These are phyloP conservation scores for Dendrophyllia cribrosa DNA, from an alignment of 64 coral and sea anemone genomes.

Conservation along the genomic window DNA sequence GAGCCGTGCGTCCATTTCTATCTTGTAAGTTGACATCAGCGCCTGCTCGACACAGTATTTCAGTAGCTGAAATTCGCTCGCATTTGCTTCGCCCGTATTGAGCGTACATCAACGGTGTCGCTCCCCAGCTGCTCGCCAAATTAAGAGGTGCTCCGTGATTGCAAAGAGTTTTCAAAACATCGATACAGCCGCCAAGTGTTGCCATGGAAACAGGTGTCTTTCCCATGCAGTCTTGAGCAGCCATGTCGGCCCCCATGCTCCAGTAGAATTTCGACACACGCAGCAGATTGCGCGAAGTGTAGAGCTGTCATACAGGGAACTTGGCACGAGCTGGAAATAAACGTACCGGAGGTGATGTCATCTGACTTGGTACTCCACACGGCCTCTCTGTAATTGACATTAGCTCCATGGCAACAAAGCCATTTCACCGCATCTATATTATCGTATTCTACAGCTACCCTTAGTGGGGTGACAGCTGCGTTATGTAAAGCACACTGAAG, in stretches of 20 bases:
- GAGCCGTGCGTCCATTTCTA: slow-evolving; percentile 59
- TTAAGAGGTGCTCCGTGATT: slow-evolving; percentile 44
- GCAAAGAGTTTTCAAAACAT: slow-evolving; percentile 71
- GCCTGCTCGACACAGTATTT: slow-evolving; percentile 61
- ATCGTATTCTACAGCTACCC: neutral
- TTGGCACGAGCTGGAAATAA: slow-evolving; percentile 50
- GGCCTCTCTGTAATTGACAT: slow-evolving; percentile 6
- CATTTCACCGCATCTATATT: neutral
- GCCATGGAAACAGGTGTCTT: slow-evolving; percentile 87
- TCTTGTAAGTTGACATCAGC: slow-evolving; percentile 71
- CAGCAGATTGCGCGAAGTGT: slow-evolving; percentile 69
- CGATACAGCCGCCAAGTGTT: slow-evolving; percentile 62
- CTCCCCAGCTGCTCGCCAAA: slow-evolving; percentile 73
- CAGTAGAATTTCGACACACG: slow-evolving; percentile 57
- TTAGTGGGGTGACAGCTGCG: neutral
- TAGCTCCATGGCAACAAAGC: neutral
- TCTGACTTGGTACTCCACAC: slow-evolving; percentile 7
- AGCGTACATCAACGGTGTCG: slow-evolving; percentile 81
- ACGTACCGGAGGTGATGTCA: slow-evolving; percentile 25
- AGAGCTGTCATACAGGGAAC: slow-evolving; percentile 70
- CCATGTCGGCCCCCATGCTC: slow-evolving; percentile 59
- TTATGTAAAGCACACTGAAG: neutral
- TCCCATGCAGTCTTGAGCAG: slow-evolving; percentile 84
- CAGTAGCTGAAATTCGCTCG: slow-evolving; percentile 67
- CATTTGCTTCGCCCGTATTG: slow-evolving; percentile 63